These are phyloP conservation scores for Marronus borbonicus DNA, from an alignment of 2,888 invertebrate species.

Conservation along the genomic window DNA sequence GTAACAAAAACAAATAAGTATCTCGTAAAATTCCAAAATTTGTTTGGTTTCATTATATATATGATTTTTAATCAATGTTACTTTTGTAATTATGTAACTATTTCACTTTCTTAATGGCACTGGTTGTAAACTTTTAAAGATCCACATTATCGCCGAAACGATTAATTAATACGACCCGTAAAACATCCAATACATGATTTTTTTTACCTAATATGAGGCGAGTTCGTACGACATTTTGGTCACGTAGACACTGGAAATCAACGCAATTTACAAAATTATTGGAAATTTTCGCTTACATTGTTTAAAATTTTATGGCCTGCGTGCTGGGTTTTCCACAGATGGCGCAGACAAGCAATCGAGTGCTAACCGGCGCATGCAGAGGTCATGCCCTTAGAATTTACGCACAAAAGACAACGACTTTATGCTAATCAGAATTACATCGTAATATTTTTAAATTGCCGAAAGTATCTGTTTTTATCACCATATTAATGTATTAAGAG, in stretches of 20 bases:
- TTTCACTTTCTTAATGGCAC: too few relatives aligned
- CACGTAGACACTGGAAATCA: constrained; percentile 29
- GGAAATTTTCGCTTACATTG: constrained; percentile 45
- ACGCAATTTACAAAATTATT: constrained; percentile 47
- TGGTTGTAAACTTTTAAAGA: too few relatives aligned
- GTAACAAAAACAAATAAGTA: neutral
- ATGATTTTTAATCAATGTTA: neutral
- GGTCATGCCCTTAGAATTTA: constrained; percentile 39
- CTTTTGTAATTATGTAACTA: neutral
- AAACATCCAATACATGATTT: neutral
- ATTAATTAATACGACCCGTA: constrained; percentile 12
- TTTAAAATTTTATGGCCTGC: constrained; percentile 38
- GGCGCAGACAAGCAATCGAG: constrained; percentile 19
- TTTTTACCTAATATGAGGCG: too few relatives aligned
- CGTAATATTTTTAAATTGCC: neutral
- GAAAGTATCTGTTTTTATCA: neutral
- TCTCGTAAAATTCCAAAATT: constrained; percentile 12
- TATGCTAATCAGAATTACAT: neutral
- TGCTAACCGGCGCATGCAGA: neutral
- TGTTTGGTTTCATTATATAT: constrained; percentile 6
- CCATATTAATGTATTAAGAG: too few relatives aligned
- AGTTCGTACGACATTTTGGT: constrained; percentile 23
- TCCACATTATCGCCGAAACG: too few relatives aligned
- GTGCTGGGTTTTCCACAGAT: constrained; percentile 27
- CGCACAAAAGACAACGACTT: neutral